Evolutionary conservation across 2,888 invertebrate genomes (phyloP), one percentile per base, ranked within the genome.

Genomic region (Chromoteleia sp.): DNA sequence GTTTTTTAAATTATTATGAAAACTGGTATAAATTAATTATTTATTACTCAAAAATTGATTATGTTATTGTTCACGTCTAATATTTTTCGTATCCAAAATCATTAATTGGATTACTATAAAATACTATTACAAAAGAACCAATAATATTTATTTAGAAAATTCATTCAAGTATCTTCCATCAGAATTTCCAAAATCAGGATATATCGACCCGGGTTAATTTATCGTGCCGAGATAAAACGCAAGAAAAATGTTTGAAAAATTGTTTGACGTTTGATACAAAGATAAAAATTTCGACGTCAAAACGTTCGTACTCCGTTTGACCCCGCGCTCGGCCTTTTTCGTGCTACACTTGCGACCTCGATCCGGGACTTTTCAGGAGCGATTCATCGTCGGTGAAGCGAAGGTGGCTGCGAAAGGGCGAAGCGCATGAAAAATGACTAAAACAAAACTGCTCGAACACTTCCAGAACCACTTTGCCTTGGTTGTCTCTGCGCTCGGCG

Each of bases 351-450:
- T 14, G 39, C 39, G 14, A 39, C 39, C 14, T 14, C 14, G 39
- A 39, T 12, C 39, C 39, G 12, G 14, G 12, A 39, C 39, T 25
- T 25, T 25, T 25, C 74, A 25, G 17, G 33, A 67, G 36, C 67
- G 41, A 76, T 76, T 67, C 52, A 70, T 63, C 41, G 70, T 50
- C 17, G 17, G 58, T 50, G 30, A 50, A 50, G 48, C 33, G 25
- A 19, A 29, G 36, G 48, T 41, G 19, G 41, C 29, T 48, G 33
- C 25, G 30, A 41, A 52, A 52, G n/a, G 43, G 25, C n/a, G 54
- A 41, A 8, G 30, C 17, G 17, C 56, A 29, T 54, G 74, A 74
- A 48, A 74, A 65, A 56, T 56, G 54, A 63, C 48, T 41, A 14
- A 41, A 78, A 73, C 58, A 59, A 58, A 52, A 21, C 17, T 30